phyloP scores from a whole-genome alignment of 2,797 vertebrate genomes.

The Malacoctenus gilli region DNA sequence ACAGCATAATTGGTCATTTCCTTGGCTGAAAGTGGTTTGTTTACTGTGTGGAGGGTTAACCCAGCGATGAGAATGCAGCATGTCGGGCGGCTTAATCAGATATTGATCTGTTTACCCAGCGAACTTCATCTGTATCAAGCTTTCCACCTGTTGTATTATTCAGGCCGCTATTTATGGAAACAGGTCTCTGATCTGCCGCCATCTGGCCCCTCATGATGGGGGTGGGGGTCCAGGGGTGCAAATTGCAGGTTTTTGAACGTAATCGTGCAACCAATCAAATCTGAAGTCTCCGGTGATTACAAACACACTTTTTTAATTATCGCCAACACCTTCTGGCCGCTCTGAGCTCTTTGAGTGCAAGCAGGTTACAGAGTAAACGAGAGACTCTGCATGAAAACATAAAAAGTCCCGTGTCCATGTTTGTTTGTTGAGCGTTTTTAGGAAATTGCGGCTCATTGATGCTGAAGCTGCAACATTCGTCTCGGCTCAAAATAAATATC shows the following conservation, averaged over 20 bases:
- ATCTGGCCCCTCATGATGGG: constrained; percentile 1
- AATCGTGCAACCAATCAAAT: no score
- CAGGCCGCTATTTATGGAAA: constrained; percentile 55
- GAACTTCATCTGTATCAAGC: constrained; percentile 39
- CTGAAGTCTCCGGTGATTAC: no score
- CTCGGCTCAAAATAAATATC: constrained; percentile 7
- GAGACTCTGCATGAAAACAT: no score
- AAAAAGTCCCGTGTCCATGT: neutral
- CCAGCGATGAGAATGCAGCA: constrained; percentile 30
- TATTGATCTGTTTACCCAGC: constrained; percentile 70
- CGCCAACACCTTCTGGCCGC: no score
- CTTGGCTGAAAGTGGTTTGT: constrained; percentile 9
- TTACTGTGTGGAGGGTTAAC: constrained; percentile 6
- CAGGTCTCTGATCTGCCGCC: constrained; percentile 4
- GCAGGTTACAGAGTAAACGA: no score
- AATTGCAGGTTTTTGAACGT: no score
- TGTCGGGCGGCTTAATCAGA: constrained; percentile 51
- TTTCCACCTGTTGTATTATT: constrained; percentile 61
- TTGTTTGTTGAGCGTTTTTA: no score
- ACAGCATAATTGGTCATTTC: constrained; percentile 12
- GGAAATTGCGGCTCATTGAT: no score
- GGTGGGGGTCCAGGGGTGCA: no score
- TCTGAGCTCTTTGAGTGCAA: no score
- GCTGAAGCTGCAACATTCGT: constrained; percentile 21
- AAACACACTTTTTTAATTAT: no score